Base-by-base conservation (phyloP, 2,888 invertebrate genomes). In the Apamea epomidion region DNA sequence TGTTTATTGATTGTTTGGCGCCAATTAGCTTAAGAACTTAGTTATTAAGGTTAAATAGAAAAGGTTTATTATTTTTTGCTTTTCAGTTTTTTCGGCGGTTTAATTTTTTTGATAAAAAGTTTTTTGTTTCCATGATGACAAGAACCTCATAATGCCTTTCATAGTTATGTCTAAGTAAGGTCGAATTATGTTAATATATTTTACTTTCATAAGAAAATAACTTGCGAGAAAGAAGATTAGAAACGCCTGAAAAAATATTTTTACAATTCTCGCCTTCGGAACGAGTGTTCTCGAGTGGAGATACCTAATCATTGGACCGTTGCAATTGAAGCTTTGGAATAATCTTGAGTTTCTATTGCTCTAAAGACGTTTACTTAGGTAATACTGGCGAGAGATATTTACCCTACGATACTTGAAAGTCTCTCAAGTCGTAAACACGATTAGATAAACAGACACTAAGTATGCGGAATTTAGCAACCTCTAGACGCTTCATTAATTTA, bases 371-470 rank as follows among this genome's bases (percentile, higher is more conserved):
- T 62, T 64, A 54, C 7, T 62, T 64, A 54, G 7, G 16, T 48
- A 25, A 25, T 45, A 32, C 37, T 73, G 48, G 37, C 16, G 54
- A 32, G n/a, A 62, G 3, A 42, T 42, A 45, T 37, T 54, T 29
- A 32, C 21, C 16, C 12, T 54, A 65, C n/a, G 80, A 58, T 69
- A 74, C 45, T 70, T 65, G 48, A 70, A 37, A 42, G 51, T 70
- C 69, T 48, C 62, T 69, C 48, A 60, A 76, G 76, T 78, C 29
- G n/a, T 69, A 67, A 85, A 69, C 70, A 78, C 68, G 32, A 80
- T 79, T 72, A 79, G 54, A 64, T 79, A 86, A 88, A 82, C 60
- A 82, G 79, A 68, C 64, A 60, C 69, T 79, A 88, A 80, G 74
- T 74, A 81, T 81, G 54, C 83, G 45, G 65, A 76, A 69, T 76